These are phyloP conservation scores for Congeria kusceri DNA, from an alignment of 2,888 invertebrate genomes.

Conservation along the genomic window DNA sequence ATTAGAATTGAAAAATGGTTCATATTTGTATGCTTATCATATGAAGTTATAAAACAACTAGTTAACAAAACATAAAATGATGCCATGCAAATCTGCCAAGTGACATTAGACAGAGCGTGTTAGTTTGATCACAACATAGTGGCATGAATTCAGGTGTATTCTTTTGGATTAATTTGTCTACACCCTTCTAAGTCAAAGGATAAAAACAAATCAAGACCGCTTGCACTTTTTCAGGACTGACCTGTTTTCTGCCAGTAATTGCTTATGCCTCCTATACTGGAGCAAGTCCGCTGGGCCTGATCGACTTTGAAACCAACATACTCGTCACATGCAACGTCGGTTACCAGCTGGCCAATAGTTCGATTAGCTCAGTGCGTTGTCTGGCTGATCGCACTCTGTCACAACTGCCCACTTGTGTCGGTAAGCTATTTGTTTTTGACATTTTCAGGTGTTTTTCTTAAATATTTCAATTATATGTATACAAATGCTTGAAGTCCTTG, in stretches of 20 bases:
- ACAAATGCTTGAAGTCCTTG: neutral
- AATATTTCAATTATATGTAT: neutral
- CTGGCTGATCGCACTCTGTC: slow-evolving; percentile 20
- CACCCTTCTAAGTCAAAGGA: neutral
- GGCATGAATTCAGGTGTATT: too few relatives aligned
- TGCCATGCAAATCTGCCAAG: too few relatives aligned
- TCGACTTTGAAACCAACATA: slow-evolving; percentile 8
- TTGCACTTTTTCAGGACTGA: slow-evolving; percentile 45
- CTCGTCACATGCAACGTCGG: slow-evolving; percentile 34
- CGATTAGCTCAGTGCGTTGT: slow-evolving; percentile 16
- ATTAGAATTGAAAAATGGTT: too few relatives aligned
- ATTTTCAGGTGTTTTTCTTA: neutral
- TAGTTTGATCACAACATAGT: too few relatives aligned
- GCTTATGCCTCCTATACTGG: slow-evolving; percentile 50
- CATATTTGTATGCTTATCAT: too few relatives aligned
- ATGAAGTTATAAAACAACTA: too few relatives aligned
- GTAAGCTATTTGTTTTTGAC: slow-evolving; percentile 40
- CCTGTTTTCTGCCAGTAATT: slow-evolving; percentile 67
- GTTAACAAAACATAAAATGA: too few relatives aligned
- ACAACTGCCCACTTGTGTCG: slow-evolving; percentile 27
- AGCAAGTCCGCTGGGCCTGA: slow-evolving; percentile 4
- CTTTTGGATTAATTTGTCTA: too few relatives aligned
- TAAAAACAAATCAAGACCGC: neutral
- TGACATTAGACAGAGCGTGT: too few relatives aligned
- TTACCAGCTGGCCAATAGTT: slow-evolving; percentile 9